Base-by-base conservation (phyloP, 2,797 vertebrate species). In the Poecilia picta region DNA sequence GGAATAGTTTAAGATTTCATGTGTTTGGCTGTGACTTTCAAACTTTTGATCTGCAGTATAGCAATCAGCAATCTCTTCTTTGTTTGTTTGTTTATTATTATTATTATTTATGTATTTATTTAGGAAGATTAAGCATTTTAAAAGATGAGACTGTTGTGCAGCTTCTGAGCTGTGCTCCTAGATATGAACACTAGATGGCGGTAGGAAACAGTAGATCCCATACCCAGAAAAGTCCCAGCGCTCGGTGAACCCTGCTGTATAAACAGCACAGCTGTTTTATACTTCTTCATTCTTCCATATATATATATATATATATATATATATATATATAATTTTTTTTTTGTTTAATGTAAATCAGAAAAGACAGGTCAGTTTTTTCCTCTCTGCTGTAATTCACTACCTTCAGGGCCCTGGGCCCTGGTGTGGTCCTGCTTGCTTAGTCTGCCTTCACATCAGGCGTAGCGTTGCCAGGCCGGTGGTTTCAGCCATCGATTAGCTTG, bases 161-260 rank as follows among this genome's bases (percentile, higher is more conserved):
- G 46, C 25, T 23, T 25, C 53, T 47, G 25, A 41, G 28, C 18
- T 76, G 81, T 46, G 53, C 39, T 89, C 74, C 79, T 41, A n/a
- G 15, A 0, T 8, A 0, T 46, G 31, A 73, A 28, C 93, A 90
- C 84, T 84, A 95, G 94, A 84, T 93, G 93, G 91, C 83, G 86
- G 79, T 74, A 89, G 39, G 6, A 84, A 71, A 76, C 84, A 43
- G 51, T 39, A 3, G 46, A 41, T 2, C 53, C 20, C 36, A 18
- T n/a, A 8, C 16, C n/a, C 20, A 53, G 46, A n/a, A 2, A 25
- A 64, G 47, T 82, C 55, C n/a, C 1, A 20, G 28, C 55, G 31
- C 39, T 71, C 12, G 2, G 31, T 4, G 53, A 18, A 77, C 75
- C n/a, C 18, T 59, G 47, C 41, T 76, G 31, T 33, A 51, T 70